These are phyloP conservation scores for Bungarus multicinctus DNA, from an alignment of 2,113 vertebrate species.

Conservation along the genomic window DNA sequence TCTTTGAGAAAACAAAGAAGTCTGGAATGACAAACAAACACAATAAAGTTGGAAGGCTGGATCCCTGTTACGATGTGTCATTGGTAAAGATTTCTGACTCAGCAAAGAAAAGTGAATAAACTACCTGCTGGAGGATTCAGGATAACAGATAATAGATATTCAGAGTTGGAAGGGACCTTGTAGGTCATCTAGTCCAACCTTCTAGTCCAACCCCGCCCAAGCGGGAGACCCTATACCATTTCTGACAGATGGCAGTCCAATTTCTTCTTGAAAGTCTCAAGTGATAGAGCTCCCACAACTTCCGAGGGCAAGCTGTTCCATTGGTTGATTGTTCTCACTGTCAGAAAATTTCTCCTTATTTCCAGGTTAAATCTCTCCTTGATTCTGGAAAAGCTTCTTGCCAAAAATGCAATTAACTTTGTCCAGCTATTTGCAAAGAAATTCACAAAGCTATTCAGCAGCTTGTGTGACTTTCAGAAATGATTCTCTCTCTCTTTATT, in stretches of 20 bases:
- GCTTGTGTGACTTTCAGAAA: background rate
- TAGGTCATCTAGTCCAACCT: no score
- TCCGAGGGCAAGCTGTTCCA: no score
- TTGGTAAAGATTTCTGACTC: background rate
- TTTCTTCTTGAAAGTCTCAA: no score
- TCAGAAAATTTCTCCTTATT: no score
- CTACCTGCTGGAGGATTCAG: background rate
- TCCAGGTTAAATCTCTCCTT: no score
- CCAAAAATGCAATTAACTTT: background rate
- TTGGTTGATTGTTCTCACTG: no score
- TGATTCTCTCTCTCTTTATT: fast-evolving
- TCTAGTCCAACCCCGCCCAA: no score
- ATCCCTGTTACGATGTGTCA: background rate
- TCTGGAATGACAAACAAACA: background rate
- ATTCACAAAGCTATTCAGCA: background rate
- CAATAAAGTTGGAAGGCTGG: background rate
- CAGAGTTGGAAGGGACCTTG: no score
- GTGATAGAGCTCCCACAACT: no score
- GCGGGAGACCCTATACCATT: no score
- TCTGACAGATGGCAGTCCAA: no score
- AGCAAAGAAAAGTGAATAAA: background rate
- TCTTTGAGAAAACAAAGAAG: background rate
- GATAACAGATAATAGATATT: no score
- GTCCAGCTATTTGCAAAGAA: background rate
- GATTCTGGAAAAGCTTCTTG: background rate